Conservation (phyloP, 2,113 vertebrate species). For the Centrocercus urophasianus region DNA sequence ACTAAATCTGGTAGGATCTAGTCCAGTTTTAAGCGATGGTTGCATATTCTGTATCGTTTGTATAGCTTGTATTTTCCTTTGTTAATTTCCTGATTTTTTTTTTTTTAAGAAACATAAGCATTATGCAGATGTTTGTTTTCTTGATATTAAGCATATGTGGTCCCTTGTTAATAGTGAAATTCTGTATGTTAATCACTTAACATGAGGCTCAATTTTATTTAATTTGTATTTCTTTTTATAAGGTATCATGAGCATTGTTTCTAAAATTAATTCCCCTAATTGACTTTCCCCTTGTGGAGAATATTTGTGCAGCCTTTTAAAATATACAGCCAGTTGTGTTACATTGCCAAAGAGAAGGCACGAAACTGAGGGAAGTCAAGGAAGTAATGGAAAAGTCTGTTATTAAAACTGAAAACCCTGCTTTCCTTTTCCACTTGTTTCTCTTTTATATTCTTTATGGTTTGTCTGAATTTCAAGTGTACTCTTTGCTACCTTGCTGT, state of each 20-base stretch:
- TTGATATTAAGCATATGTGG: neutral
- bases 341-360: neutral
- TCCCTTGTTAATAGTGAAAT: neutral
- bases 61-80: neutral
- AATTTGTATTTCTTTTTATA: neutral
- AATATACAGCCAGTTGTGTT: neutral
- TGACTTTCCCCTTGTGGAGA: slow-evolving; percentile 4
- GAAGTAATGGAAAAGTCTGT: neutral
- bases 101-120: neutral
- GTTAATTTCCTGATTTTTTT: neutral
- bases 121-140: neutral
- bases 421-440: neutral
- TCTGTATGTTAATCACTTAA: neutral
- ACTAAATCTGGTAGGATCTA: neutral
- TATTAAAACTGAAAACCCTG: neutral
- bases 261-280: slow-evolving; percentile 20
- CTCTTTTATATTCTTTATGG: neutral
- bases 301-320: slow-evolving; percentile 4
- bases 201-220: neutral
- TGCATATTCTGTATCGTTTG: neutral
- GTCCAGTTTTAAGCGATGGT: neutral
- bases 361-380: neutral
- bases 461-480: neutral
- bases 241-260: neutral
- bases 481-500: neutral